phyloP scores from a whole-genome alignment of 2,888 invertebrate genomes.

The Ectemnius continuus region DNA sequence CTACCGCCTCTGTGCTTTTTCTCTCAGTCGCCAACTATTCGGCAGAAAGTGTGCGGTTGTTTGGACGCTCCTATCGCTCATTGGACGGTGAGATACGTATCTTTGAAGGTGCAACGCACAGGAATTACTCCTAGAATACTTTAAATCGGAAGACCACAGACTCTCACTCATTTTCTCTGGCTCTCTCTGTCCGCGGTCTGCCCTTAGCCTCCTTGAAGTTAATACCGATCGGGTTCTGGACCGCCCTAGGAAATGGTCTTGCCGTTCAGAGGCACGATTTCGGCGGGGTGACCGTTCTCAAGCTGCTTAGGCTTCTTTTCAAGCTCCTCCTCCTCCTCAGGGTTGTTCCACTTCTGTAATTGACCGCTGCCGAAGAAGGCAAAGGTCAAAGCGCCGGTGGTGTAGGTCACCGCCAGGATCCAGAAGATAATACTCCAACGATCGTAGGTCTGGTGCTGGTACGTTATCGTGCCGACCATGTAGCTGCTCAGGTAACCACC shows the following conservation, averaged over 20 bases:
- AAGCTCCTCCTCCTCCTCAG: slow-evolving; percentile 29
- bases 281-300: slow-evolving; percentile 31
- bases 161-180: not conserved
- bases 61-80: too few species aligned
- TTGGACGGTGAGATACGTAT: too few species aligned
- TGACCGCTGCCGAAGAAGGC: slow-evolving; percentile 84
- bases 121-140: slow-evolving; percentile 9
- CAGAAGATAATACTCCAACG: slow-evolving; percentile 92
- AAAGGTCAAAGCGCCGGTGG: slow-evolving; percentile 83
- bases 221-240: slow-evolving; percentile 2
- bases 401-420: slow-evolving; percentile 86
- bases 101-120: too few species aligned
- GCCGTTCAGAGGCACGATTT: slow-evolving; percentile 76
- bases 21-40: too few species aligned
- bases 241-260: slow-evolving; percentile 52
- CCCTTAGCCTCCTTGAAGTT: not conserved
- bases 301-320: slow-evolving; percentile 32
- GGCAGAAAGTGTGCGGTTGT: too few species aligned
- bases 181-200: too few species aligned
- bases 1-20: not conserved
- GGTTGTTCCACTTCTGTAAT: slow-evolving; percentile 80
- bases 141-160: not conserved
- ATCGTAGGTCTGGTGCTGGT: slow-evolving; percentile 85
- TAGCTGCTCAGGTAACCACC: slow-evolving; percentile 90
- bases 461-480: slow-evolving; percentile 89